Percentiles rank a stretch among this genome's conserved stretches.
phyloP scores from a whole-genome alignment of 2,113 vertebrate genomes.

The Propithecus coquereli region DNA sequence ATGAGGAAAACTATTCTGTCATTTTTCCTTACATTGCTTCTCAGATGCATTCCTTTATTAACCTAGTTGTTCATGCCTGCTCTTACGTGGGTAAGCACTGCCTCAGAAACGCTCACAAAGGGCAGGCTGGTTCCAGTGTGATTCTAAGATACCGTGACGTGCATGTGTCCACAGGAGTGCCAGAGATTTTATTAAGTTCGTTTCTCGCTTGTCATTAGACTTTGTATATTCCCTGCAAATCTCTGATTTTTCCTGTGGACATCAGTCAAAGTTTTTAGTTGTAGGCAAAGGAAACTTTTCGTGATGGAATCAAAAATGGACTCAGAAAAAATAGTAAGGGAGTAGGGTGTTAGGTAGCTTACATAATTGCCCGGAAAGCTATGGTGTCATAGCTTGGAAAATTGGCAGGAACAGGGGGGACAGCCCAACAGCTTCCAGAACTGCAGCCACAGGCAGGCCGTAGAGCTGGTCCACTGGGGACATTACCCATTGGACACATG shows the following conservation, averaged over 20 bases:
- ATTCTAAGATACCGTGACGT: background rate
- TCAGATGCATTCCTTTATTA: background rate
- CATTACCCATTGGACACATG: accelerated
- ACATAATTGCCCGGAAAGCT: background rate
- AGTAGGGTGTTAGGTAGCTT: background rate
- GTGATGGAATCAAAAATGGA: background rate
- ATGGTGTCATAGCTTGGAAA: background rate
- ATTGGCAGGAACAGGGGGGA: background rate
- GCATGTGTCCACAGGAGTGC: background rate
- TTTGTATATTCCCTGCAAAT: background rate
- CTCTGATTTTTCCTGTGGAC: background rate
- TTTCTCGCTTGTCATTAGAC: background rate
- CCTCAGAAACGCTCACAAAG: background rate
- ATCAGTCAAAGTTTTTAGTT: background rate
- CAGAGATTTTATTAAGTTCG: background rate
- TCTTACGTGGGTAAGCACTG: background rate
- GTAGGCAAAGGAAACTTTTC: background rate
- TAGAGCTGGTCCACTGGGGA: background rate
- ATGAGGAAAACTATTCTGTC: background rate
- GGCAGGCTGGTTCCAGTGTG: no score
- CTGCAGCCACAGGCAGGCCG: background rate
- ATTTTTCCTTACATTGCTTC: background rate
- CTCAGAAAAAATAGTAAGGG: background rate
- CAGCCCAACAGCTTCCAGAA: background rate
- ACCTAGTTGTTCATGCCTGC: no score